Conservation (phyloP, 2,888 invertebrate species). For the Caenorhabditis virilis region DNA sequence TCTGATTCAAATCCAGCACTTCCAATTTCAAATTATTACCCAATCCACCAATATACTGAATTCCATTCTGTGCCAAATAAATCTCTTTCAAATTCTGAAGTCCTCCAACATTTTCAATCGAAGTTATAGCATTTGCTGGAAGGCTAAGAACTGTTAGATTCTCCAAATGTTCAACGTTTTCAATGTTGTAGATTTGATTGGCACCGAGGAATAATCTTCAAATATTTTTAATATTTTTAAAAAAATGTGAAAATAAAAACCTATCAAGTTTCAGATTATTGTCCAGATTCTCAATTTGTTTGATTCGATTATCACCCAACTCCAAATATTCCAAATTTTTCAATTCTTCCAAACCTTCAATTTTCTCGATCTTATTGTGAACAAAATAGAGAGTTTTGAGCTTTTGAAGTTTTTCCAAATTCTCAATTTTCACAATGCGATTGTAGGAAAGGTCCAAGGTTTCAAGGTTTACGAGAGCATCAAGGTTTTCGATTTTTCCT, state of each 20-base stretch:
- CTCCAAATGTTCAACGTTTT: conserved; percentile 69
- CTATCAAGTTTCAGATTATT: conserved; percentile 68
- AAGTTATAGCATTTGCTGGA: conserved; percentile 49
- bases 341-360: conserved; percentile 73
- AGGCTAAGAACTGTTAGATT: conserved; percentile 50
- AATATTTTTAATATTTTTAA: conserved; percentile 79
- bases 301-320: conserved; percentile 82
- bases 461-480: conserved; percentile 85
- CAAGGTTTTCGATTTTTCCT: conserved; percentile 86
- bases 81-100: conserved; percentile 76
- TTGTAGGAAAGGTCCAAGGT: conserved; percentile 94
- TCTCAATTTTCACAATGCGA: conserved; percentile 70
- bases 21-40: conserved; percentile 69
- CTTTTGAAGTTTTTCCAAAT: conserved; percentile 68
- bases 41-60: conserved; percentile 80
- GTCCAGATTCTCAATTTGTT: conserved; percentile 86
- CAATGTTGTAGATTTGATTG: conserved; percentile 87
- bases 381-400: conserved; percentile 71
- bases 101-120: conserved; percentile 76
- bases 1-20: conserved; percentile 60
- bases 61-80: conserved; percentile 91
- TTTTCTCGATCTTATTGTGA: conserved; percentile 71
- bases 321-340: conserved; percentile 83
- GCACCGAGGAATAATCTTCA: conserved; percentile 92
- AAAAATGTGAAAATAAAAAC: neutral